Evolutionary conservation across 2,113 vertebrate species (phyloP), one percentile per base, ranked within the genome.

Genomic region (Sylvia atricapilla): DNA sequence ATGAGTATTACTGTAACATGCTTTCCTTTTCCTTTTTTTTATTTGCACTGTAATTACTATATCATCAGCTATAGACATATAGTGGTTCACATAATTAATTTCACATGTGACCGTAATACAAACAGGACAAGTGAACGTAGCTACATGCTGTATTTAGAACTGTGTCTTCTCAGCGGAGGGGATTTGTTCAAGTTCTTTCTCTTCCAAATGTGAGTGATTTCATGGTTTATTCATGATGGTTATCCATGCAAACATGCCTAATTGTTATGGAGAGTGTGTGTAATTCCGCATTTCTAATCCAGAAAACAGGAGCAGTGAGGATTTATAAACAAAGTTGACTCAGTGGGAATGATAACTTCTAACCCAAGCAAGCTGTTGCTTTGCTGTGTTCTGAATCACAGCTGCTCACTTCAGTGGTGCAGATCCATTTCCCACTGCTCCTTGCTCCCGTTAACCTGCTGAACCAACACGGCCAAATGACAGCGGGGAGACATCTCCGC

Each of bases 351-450:
- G 72, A 35, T 60, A 63, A 46, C 55, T 93, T 89, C 44, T 90
- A 81, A 68, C 28, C 78, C 64, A 49, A 73, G 88, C 64, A 88
- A 72, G 83, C 44, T 81, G 69, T 72, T 82, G 41, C 76, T 95
- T 78, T 84, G 72, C 56, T 89, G 64, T 5, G 0, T 86, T 92
- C 52, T 78, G 73, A 84, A 64, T 90, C 73, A 80, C 63, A 86
- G 70, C 43, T 94, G 46, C 78, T 91, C 81, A 44, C 66, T 89
- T 87, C 52, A 63, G 53, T 83, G 50, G 58, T 82, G 63, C 91
- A 95, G 78, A 92, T 77, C 74, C 64, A 44, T 84, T 95, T 89
- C 86, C 85, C 91, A 78, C 55, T 86, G 64, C 55, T 91, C 75
- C 85, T 63, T 56, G 55, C 55, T 87, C 80, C 67, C 20, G 31